Evolutionary conservation across 1,140 invertebrate genomes (phyloP), one percentile per base, ranked within the genome.

Genomic region (Tetramorium parvispinum): DNA sequence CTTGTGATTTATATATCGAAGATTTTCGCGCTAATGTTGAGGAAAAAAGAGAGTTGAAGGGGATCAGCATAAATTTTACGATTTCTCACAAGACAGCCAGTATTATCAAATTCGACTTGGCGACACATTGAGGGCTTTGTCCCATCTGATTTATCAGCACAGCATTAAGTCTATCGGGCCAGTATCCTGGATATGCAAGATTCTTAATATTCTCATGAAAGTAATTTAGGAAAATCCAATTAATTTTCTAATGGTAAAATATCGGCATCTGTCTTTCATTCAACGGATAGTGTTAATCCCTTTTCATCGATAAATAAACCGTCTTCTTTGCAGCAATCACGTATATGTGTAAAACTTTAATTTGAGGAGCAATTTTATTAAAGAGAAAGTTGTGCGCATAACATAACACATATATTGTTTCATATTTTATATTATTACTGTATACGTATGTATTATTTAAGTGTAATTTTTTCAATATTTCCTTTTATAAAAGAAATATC

Each of bases 181-280:
- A 1, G 43, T 82, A 82, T 46, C 37, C 40, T 8, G 40, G 16
- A 66, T 40, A 6, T 24, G 46, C 27, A 18, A 6, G 10, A 49
- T 49, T 83, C 13, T 75, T 73, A 59, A 83, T 49, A 61, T 43
- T 70, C 18, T 10, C 21, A 5, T 49, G 63, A 37, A 55, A 70
- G 21, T 70, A 55, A 78, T 78, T 83, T 27, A 18, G 16, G n/a
- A 40, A 51, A 75, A 59, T 75, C 5, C 68, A 37, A 83, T 83
- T 61, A 75, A 75, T 83, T 75, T 83, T 75, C n/a, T 32, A 53
- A 53, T 53, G 0, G 40, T 32, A 49, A 40, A 55, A 55, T 79
- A 21, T 83, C 40, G 68, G 2, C 79, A 43, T 59, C 13, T 43
- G 49, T 71, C 24, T 59, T 37, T 61, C 32, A 18, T 13, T 71